A percentile compares a stretch with the other conserved stretches of the same genome.
These are phyloP conservation scores for Haliclystus octoradiatus DNA, from an alignment of 30 jellyfish, hydroid and myxozoan genomes.

Conservation along the genomic window DNA sequence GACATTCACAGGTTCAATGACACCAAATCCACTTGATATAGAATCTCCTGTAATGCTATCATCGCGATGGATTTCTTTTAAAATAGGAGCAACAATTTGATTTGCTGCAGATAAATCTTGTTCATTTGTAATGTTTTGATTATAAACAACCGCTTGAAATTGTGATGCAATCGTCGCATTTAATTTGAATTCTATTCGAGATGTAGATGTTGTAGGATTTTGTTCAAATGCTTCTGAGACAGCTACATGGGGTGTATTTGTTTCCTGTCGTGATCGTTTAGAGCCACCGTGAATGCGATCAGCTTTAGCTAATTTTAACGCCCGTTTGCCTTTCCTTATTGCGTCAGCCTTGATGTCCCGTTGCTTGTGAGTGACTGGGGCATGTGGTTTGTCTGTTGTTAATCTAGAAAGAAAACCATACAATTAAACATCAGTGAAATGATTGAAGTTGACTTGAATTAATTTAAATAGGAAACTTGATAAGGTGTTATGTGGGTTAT, in stretches of 20 bases:
- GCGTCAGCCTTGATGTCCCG: neutral
- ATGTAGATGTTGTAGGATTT: constrained; percentile 32
- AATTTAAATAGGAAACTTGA: too few species aligned
- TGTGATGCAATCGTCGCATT: constrained; percentile 63
- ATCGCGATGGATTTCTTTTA: neutral
- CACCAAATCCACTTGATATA: constrained; percentile 37
- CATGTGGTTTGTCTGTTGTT: too few species aligned
- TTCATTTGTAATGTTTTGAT: neutral
- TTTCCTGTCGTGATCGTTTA: neutral
- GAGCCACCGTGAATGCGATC: constrained; percentile 5
- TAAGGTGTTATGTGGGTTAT: too few species aligned
- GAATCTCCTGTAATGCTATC: neutral
- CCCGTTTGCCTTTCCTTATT: constrained; percentile 12
- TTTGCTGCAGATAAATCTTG: constrained; percentile 9
- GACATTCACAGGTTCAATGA: constrained; percentile 17
- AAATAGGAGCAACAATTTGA: neutral
- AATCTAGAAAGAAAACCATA: too few species aligned
- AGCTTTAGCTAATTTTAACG: constrained; percentile 5
- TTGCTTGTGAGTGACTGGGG: too few species aligned
- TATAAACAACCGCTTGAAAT: constrained; percentile 4
- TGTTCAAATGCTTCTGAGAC: constrained; percentile 47
- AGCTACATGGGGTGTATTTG: constrained; percentile 17
- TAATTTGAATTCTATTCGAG: constrained; percentile 71
- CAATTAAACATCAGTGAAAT: too few species aligned
- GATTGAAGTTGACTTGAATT: too few species aligned